Percentiles rank a stretch among this genome's conserved stretches.
These are phyloP conservation scores for Oreortyx pictus DNA, from an alignment of 2,797 vertebrate genomes.

Conservation along the genomic window DNA sequence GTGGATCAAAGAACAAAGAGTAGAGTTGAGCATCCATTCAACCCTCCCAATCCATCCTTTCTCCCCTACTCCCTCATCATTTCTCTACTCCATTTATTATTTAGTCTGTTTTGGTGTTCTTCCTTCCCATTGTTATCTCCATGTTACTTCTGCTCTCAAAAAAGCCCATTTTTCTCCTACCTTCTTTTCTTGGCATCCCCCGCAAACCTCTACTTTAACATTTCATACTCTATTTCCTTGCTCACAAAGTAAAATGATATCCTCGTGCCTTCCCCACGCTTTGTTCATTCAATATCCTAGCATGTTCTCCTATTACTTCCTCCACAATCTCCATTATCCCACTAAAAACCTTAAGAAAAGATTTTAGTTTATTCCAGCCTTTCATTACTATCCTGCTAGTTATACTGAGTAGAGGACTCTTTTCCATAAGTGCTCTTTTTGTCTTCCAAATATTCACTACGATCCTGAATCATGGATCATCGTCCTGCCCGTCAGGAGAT, in stretches of 20 bases:
- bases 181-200: neutral
- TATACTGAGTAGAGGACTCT: neutral
- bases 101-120: neutral
- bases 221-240: neutral
- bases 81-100: neutral
- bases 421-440: neutral
- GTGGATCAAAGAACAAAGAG: neutral
- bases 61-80: neutral
- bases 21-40: neutral
- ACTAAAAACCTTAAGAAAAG: neutral
- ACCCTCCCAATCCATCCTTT: neutral
- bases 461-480: neutral
- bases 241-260: neutral
- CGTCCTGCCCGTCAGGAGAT: neutral
- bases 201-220: neutral
- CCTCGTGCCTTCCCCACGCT: neutral
- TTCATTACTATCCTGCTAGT: neutral
- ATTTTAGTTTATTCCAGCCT: neutral
- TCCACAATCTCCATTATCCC: neutral
- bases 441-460: neutral
- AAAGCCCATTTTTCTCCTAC: neutral
- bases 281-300: neutral
- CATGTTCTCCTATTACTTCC: neutral
- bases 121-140: neutral
- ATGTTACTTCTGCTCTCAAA: neutral